Base-by-base conservation (phyloP, 2,888 invertebrate species). In the Caenorhabditis uteleia region DNA sequence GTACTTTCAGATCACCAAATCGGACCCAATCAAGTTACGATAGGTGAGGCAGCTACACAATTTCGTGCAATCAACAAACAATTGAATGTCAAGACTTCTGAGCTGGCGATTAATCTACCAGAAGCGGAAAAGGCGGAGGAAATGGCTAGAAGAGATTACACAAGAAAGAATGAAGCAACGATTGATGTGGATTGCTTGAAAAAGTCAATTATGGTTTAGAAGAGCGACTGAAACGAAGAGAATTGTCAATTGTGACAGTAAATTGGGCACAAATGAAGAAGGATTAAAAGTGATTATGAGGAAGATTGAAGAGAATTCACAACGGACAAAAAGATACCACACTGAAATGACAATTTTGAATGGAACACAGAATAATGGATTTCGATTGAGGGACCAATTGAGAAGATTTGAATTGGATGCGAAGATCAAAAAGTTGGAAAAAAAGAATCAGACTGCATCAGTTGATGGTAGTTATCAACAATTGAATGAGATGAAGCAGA, bases 181-280 rank as follows among this genome's bases (percentile, higher is more conserved):
- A 14, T 10, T 14, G 10, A 14, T 12, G n/a, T 33, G n/a, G n/a
- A n/a, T n/a, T n/a, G n/a, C n/a, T n/a, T n/a, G n/a, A n/a, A n/a
- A n/a, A n/a, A n/a, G n/a, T n/a, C n/a, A 12, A 14, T 14, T 10
- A 34, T 34, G 8, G 34, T 29, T 12, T 8, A 29, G 12, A 29
- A 8, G 29, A 29, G 29, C 6, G 12, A 29, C 6, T 29, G 6
- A 29, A 12, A 29, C 12, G 29, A 29, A 40, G 10, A 40, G 8
- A 38, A 20, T 5, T 38, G 5, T 38, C 12, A 23, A 23, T 40
- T 14, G 25, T 62, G 31, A 62, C 42, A 43, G 48, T 50, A 50
- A 65, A 39, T 33, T 64, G 31, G 39, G 57, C 39, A 18, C 53
- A 25, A 48, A 76, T n/a, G 60, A 71, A 25, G 73, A 77, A 27